Conservation (phyloP, 2,113 vertebrate genomes). For the Pangasianodon gigas region DNA sequence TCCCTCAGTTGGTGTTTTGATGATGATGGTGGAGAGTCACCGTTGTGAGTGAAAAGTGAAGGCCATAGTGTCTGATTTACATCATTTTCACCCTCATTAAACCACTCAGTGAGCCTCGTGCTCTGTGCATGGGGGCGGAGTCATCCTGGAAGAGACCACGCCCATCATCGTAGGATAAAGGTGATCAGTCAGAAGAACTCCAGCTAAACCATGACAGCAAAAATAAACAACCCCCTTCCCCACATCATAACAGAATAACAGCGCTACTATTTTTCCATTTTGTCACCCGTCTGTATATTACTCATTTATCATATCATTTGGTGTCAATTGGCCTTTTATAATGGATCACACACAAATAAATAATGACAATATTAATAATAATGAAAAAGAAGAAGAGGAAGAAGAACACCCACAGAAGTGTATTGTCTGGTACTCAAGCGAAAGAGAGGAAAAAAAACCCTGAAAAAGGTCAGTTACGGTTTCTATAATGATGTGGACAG, state of each 20-base stretch:
- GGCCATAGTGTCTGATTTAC: not conserved
- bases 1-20: not conserved
- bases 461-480: constrained; percentile 55
- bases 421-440: not conserved
- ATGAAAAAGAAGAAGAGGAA: not conserved
- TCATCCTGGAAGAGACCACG: not conserved
- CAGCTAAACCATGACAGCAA: too few species aligned
- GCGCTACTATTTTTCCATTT: too few species aligned
- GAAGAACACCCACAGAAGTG: not conserved
- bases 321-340: not conserved
- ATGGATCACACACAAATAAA: not conserved
- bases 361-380: not conserved
- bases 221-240: too few species aligned
- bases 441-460: not conserved
- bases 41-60: not conserved
- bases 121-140: not conserved
- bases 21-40: not conserved
- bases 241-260: too few species aligned
- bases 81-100: not conserved
- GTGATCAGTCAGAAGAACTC: not conserved
- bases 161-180: not conserved
- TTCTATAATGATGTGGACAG: constrained; percentile 54
- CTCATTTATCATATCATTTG: not conserved
- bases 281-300: not conserved
- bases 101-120: not conserved